A percentile compares a stretch with the other conserved stretches of the same genome.
Evolutionary conservation across 2,888 invertebrate genomes (phyloP).

Genomic region (Apodemia zela): DNA sequence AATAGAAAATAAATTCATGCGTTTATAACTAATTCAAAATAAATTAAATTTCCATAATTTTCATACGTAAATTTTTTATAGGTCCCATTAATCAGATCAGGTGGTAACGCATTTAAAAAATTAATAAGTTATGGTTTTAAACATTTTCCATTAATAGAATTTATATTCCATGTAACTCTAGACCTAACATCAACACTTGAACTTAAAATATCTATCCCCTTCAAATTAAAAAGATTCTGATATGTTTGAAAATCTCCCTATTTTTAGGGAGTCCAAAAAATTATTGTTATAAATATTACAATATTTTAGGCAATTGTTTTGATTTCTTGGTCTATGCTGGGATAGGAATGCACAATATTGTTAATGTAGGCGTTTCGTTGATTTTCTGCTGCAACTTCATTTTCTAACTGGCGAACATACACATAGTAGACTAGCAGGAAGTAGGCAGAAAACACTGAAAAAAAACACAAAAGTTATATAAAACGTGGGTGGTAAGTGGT

Average conservation of each 20-base stretch:
- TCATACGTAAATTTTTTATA: no score
- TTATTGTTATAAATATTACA: neutral
- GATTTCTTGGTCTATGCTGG: neutral
- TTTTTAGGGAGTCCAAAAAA: neutral
- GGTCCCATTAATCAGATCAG: no score
- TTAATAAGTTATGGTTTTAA: no score
- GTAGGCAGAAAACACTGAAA: slow-evolving; percentile 7
- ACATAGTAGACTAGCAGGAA: slow-evolving; percentile 8
- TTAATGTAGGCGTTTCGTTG: neutral
- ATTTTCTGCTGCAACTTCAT: neutral
- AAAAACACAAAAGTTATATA: neutral
- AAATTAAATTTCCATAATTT: no score
- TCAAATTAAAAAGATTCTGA: neutral
- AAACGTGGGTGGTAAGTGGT: no score
- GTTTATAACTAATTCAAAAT: no score
- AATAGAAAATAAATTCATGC: no score
- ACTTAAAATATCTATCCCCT: no score
- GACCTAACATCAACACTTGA: no score
- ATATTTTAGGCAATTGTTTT: neutral
- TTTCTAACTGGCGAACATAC: neutral
- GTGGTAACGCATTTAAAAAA: no score
- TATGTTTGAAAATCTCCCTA: neutral
- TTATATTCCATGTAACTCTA: no score
- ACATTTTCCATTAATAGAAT: no score
- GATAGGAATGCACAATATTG: neutral